These are phyloP conservation scores for Trichogramma evanescens DNA, from an alignment of 2,888 invertebrate species.

Conservation along the genomic window DNA sequence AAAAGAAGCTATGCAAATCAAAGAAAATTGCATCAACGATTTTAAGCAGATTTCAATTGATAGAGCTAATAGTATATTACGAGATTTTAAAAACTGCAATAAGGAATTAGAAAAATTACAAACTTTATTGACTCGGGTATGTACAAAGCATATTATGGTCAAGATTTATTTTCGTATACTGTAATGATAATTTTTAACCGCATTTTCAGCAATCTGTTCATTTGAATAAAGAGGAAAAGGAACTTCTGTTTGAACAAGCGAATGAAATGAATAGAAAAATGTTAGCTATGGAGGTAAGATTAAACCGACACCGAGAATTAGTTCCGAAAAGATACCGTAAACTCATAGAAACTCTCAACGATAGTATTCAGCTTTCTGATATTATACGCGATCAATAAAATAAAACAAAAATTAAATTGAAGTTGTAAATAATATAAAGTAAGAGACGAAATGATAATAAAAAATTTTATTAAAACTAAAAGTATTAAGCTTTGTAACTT, in stretches of 20 bases:
- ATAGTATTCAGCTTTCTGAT: constrained; percentile 22
- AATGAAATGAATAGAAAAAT: constrained; percentile 50
- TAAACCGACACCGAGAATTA: constrained; percentile 56
- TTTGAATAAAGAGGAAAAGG: constrained; percentile 56
- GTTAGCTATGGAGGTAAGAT: constrained; percentile 56
- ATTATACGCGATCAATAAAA: constrained; percentile 12
- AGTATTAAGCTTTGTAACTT: not conserved
- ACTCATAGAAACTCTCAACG: constrained; percentile 35
- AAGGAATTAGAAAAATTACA: constrained; percentile 53
- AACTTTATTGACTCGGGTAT: constrained; percentile 50
- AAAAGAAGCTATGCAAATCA: constrained; percentile 49
- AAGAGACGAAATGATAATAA: not conserved
- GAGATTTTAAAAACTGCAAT: constrained; percentile 57
- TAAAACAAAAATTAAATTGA: not conserved
- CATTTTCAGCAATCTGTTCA: constrained; percentile 39
- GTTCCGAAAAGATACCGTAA: constrained; percentile 49
- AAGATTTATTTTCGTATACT: not conserved
- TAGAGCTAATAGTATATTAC: constrained; percentile 60
- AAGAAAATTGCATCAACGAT: constrained; percentile 59
- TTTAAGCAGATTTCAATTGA: constrained; percentile 58
- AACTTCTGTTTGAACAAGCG: constrained; percentile 51
- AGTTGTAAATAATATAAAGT: not conserved
- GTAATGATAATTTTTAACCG: not conserved
- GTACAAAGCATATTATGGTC: not conserved
- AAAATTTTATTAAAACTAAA: not conserved